These are phyloP conservation scores for Limnothrissa miodon DNA, from an alignment of 2,113 vertebrate species.

Conservation along the genomic window DNA sequence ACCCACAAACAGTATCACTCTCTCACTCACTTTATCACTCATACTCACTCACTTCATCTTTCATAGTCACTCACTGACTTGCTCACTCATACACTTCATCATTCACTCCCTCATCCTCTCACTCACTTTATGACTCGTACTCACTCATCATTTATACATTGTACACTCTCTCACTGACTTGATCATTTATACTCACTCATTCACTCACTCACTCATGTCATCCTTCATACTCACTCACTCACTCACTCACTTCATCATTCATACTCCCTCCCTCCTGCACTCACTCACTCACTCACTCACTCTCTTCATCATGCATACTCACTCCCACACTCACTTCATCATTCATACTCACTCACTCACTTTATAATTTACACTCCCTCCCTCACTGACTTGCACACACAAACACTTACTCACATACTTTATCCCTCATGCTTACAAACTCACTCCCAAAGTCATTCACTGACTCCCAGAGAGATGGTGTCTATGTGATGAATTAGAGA, in stretches of 20 bases:
- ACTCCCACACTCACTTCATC: not conserved
- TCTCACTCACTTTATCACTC: not conserved
- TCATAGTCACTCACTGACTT: too few species aligned
- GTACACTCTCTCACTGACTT: not conserved
- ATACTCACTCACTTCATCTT: not conserved
- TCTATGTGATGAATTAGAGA: not conserved
- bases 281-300: constrained; percentile 4
- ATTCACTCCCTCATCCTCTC: not conserved
- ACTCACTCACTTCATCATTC: not conserved
- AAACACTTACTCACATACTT: not conserved
- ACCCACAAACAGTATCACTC: not conserved
- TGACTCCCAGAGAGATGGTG: not conserved
- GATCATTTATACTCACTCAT: not conserved
- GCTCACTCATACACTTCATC: too few species aligned
- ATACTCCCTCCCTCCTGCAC: not conserved
- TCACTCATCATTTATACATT: too few species aligned
- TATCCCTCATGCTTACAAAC: not conserved
- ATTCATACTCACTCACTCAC: not conserved
- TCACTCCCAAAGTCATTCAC: not conserved
- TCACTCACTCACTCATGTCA: not conserved
- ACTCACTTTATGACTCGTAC: not conserved
- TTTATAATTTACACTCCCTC: too few species aligned
- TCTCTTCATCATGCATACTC: not conserved
- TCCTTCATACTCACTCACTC: too few species aligned
- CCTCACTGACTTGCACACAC: not conserved